Conservation (phyloP, 1,140 invertebrate genomes). For the Phthorimaea operculella region DNA sequence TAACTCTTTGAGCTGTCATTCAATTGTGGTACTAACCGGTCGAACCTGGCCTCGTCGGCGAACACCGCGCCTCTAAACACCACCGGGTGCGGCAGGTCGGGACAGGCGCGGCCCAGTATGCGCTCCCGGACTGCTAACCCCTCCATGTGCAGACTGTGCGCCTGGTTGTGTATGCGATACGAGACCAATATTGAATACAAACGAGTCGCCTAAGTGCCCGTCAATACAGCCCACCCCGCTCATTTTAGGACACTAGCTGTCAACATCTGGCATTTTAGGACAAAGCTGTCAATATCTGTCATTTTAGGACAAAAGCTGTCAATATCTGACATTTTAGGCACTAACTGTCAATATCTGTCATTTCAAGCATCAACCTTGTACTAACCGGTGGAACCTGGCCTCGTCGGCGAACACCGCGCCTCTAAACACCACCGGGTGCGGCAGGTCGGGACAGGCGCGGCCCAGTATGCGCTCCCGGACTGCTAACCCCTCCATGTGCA, state of each 20-base stretch:
- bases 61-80: constrained; percentile 93
- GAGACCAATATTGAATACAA: too few species aligned
- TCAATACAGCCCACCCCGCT: too few species aligned
- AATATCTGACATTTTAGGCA: too few species aligned
- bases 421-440: constrained; percentile 90
- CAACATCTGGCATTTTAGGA: too few species aligned
- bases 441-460: constrained; percentile 82
- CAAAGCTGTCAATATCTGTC: too few species aligned
- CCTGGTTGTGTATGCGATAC: constrained; percentile 78
- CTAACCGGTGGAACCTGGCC: constrained; percentile 87
- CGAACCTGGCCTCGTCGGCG: constrained; percentile 89
- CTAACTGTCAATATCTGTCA: too few species aligned
- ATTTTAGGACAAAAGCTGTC: too few species aligned
- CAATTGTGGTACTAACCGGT: too few species aligned
- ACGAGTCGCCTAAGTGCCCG: too few species aligned
- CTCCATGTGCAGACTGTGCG: constrained; percentile 93
- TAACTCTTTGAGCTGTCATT: too few species aligned
- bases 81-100: constrained; percentile 90
- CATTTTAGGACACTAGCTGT: too few species aligned
- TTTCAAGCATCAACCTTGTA: too few species aligned
- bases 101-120: constrained; percentile 82
- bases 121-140: constrained; percentile 89
- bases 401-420: constrained; percentile 94
- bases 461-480: constrained; percentile 91
- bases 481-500: constrained; percentile 93